A percentile compares a stretch with the other conserved stretches of the same genome.
Evolutionary conservation across 2,888 invertebrate genomes (phyloP).

Genomic region (Alentia gelatinosa): DNA sequence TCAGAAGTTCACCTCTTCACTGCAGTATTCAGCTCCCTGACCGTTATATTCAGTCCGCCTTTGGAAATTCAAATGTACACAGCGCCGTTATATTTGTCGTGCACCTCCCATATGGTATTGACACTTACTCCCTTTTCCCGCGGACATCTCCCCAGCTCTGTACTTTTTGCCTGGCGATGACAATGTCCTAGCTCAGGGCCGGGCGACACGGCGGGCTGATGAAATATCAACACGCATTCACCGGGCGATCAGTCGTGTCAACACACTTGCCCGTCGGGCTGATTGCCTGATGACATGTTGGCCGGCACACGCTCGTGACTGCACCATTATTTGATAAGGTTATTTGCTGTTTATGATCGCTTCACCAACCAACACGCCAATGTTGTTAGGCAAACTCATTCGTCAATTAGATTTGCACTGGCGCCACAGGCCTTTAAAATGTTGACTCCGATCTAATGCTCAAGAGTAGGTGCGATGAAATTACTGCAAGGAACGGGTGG

Average conservation of each 20-base stretch:
- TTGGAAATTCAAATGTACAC: background rate
- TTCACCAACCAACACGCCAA: constrained; percentile 29
- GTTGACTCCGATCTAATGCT: background rate
- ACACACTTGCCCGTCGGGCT: background rate
- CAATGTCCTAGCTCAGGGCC: background rate
- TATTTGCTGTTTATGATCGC: constrained; percentile 44
- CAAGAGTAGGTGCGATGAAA: background rate
- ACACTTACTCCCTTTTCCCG: background rate
- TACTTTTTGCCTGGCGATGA: background rate
- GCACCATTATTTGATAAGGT: constrained; percentile 44
- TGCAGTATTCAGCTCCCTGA: too few relatives aligned
- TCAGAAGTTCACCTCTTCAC: too few relatives aligned
- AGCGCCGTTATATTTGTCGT: background rate
- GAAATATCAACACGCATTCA: constrained; percentile 32
- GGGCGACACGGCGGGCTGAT: background rate
- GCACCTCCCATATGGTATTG: background rate
- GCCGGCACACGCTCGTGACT: background rate
- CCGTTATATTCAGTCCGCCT: too few relatives aligned
- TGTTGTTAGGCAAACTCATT: constrained; percentile 43
- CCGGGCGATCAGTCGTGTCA: constrained; percentile 11
- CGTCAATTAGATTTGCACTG: constrained; percentile 37
- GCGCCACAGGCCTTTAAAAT: constrained; percentile 17
- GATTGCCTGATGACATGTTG: background rate
- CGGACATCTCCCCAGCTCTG: background rate
- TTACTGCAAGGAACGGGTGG: background rate